Conservation (phyloP, 2,888 invertebrate species). For the Microplitis manilae region DNA sequence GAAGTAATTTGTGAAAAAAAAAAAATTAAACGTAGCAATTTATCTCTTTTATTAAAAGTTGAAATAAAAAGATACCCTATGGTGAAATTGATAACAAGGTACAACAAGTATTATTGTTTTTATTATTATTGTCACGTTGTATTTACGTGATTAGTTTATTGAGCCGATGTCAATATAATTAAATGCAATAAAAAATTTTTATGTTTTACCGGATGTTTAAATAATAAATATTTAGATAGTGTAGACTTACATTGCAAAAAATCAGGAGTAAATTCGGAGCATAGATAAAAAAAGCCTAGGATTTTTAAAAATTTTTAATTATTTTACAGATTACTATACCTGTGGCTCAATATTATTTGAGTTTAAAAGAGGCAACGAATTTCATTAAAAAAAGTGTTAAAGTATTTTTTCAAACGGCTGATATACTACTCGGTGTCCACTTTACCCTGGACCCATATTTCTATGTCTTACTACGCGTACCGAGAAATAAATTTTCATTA, state of each 20-base stretch:
- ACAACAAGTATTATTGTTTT: background rate
- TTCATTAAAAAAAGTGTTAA: conserved; percentile 57
- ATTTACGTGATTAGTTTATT: background rate
- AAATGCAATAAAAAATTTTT: background rate
- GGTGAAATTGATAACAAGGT: background rate
- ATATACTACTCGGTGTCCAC: conserved; percentile 84
- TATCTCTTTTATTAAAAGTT: background rate
- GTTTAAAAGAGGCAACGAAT: conserved; percentile 50
- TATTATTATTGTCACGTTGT: background rate
- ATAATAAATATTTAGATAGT: background rate
- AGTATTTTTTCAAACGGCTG: conserved; percentile 77
- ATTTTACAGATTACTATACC: conserved; percentile 77
- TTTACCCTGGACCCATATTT: conserved; percentile 88
- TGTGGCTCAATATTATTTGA: conserved; percentile 73
- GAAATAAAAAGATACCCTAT: background rate
- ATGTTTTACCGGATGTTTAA: conserved; percentile 9
- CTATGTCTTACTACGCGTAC: conserved; percentile 81
- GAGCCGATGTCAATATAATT: background rate
- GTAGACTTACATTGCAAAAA: no score
- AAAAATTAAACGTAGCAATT: no score
- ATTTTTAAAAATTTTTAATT: background rate
- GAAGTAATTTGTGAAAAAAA: background rate
- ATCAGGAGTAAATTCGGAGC: no score
- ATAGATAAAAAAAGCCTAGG: no score
- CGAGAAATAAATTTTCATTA: conserved; percentile 62